Evolutionary conservation across 1,140 invertebrate genomes (phyloP).

Genomic region (Vanessa tameamea): DNA sequence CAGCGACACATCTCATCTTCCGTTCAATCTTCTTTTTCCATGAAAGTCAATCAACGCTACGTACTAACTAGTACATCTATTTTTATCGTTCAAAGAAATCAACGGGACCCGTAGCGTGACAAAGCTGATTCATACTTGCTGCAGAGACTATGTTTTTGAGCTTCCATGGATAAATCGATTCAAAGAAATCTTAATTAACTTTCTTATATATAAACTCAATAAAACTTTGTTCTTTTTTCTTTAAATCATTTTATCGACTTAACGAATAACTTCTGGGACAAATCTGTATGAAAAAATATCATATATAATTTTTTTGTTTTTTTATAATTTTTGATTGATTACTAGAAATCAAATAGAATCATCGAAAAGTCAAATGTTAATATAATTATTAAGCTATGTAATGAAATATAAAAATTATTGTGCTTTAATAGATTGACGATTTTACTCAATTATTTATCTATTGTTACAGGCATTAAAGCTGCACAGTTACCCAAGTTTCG

Average conservation of each 20-base stretch:
- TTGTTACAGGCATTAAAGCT: conserved; percentile 66
- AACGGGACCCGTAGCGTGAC: conserved; percentile 50
- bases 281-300: no score
- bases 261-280: neutral
- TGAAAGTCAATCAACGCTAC: conserved; percentile 69
- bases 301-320: no score
- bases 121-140: conserved; percentile 48
- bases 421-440: no score
- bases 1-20: conserved; percentile 51
- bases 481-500: conserved; percentile 58
- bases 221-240: neutral
- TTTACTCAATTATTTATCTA: conserved; percentile 11
- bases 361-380: no score
- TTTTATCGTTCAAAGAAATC: conserved; percentile 68
- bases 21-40: conserved; percentile 62
- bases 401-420: no score
- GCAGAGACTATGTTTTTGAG: conserved; percentile 36
- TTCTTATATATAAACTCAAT: neutral
- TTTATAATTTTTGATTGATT: no score
- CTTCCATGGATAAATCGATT: conserved; percentile 29
- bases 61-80: conserved; percentile 56
- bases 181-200: conserved; percentile 17
- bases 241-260: neutral
- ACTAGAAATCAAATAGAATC: no score
- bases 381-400: no score